These are phyloP conservation scores for Xiphydria camelus DNA, from an alignment of 2,888 invertebrate species.

Conservation along the genomic window DNA sequence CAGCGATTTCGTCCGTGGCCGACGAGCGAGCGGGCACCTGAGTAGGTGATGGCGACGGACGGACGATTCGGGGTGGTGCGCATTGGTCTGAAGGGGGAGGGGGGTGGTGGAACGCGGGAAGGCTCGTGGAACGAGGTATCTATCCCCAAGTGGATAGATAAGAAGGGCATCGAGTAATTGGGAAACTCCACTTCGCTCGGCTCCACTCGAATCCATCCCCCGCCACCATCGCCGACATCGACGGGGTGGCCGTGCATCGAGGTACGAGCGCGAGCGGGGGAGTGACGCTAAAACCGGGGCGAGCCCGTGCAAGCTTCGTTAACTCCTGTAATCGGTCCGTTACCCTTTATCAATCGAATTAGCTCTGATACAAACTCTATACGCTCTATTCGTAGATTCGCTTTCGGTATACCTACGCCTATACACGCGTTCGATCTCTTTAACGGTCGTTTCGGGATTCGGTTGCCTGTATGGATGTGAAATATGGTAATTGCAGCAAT, in stretches of 20 bases:
- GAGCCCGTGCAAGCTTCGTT: slow-evolving; percentile 33
- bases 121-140: background rate
- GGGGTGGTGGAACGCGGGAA: background rate
- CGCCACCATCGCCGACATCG: too few species aligned
- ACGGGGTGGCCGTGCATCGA: slow-evolving; percentile 12
- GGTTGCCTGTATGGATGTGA: too few species aligned
- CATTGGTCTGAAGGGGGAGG: background rate
- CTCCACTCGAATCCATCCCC: too few species aligned
- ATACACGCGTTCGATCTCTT: too few species aligned
- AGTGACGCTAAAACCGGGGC: slow-evolving; percentile 24
- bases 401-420: too few species aligned
- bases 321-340: slow-evolving; percentile 28
- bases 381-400: too few species aligned
- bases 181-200: slow-evolving; percentile 17
- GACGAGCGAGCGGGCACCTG: background rate
- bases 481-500: too few species aligned
- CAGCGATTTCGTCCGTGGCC: slow-evolving; percentile 15
- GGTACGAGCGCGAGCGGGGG: slow-evolving; percentile 7
- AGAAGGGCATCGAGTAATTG: slow-evolving; percentile 23
- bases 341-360: slow-evolving; percentile 42
- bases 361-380: slow-evolving; percentile 24
- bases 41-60: too few species aligned
- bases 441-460: too few species aligned
- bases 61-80: too few species aligned
- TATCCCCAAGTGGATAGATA: slow-evolving; percentile 17